Percentiles rank a stretch among this genome's conserved stretches.
Conservation (phyloP, 2,888 invertebrate genomes). For the Drosophila putrida region DNA sequence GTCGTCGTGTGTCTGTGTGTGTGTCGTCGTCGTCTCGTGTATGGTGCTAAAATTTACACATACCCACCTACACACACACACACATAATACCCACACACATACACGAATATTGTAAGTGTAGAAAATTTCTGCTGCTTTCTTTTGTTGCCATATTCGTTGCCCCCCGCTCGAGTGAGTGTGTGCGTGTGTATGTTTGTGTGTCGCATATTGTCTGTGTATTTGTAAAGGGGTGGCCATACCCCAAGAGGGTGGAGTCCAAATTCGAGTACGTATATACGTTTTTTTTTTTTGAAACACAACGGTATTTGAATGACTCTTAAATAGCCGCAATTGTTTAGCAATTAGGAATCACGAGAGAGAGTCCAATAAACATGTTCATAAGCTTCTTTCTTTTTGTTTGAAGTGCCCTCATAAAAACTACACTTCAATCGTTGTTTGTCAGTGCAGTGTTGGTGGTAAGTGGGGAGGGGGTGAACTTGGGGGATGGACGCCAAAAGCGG, state of each 20-base stretch:
- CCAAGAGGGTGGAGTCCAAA: conserved; percentile 62
- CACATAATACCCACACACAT: conserved; percentile 25
- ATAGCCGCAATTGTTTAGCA: conserved; percentile 48
- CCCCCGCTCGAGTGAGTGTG: conserved; percentile 13
- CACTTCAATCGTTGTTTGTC: conserved; percentile 11
- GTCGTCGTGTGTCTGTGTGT: conserved; percentile 43
- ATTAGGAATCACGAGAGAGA: conserved; percentile 27
- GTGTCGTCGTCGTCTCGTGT: conserved; percentile 60
- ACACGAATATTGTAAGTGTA: conserved; percentile 60
- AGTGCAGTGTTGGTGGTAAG: conserved; percentile 15
- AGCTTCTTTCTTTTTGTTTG: not conserved
- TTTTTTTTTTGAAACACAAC: conserved; percentile 27
- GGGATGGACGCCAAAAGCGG: conserved; percentile 46
- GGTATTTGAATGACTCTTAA: conserved; percentile 42
- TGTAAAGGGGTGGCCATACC: conserved; percentile 56
- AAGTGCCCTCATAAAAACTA: conserved; percentile 26
- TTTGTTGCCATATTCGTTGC: conserved; percentile 59
- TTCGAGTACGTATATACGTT: conserved; percentile 36
- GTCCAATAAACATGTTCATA: conserved; percentile 22
- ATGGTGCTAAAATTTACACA: conserved; percentile 68
- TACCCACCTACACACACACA: conserved; percentile 48
- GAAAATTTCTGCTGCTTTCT: conserved; percentile 70
- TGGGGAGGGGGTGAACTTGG: conserved; percentile 22
- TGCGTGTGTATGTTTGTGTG: conserved; percentile 30
- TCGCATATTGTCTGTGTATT: conserved; percentile 41